Base-by-base conservation (phyloP, 2,797 vertebrate species). In the Hyperoplus immaculatus region DNA sequence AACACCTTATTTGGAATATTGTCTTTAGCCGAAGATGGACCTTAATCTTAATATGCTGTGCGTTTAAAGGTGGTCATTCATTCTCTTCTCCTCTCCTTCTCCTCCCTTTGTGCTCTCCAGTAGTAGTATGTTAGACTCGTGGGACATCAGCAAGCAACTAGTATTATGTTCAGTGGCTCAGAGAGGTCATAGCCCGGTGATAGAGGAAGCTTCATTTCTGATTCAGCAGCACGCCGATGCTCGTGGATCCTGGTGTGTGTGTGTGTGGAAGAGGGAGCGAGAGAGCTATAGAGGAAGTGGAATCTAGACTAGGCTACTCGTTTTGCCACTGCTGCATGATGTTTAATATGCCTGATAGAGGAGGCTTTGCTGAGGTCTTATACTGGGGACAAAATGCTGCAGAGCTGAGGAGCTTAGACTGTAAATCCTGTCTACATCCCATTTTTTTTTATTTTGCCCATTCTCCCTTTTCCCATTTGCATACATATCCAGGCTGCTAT, bases 101-200 rank as follows among this genome's bases (percentile, higher is more conserved):
- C 55, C 16, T 67, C 29, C 43, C 45, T 58, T 4, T 63, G 53
- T 60, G 60, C 59, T 79, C 54, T 46, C 72, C 78, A 72, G 66
- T 68, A 58, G 76, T 72, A 54, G 75, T 18, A 29, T 18, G 74
- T 70, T 51, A 15, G 69, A 76, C 51, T 66, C 60, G 38, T 29
- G 57, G 71, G 74, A 85, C 88, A 87, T 94, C 87, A 90, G 86
- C 88, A 92, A 87, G 69, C 93, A 87, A 81, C 88, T 88, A 69
- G 78, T 68, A 90, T 76, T 39, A 87, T n/a, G 45, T 51, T 67
- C 5, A 68, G 77, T 67, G 73, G 72, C 73, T 80, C 80, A 51
- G 82, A 81, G 72, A 94, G 93, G 94, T 94, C 93, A 94, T 80
- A 88, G 69, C 71, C 53, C 0, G 68, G 76, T 63, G 67, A 83